Conservation (phyloP, 92 coral and sea anemone species). For the Umimayanthus chanpuru region DNA sequence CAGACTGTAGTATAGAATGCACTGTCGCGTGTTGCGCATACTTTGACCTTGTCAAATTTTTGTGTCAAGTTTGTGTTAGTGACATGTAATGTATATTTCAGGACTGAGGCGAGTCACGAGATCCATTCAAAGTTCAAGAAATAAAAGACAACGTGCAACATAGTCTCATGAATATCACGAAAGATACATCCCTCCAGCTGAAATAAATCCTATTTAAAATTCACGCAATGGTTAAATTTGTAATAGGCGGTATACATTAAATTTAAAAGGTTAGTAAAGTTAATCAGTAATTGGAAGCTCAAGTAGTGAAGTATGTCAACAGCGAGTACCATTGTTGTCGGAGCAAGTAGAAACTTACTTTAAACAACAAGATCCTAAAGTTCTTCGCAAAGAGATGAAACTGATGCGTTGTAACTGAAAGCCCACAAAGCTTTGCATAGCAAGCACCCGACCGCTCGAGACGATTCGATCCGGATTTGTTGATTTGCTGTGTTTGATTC, state of each 20-base stretch:
- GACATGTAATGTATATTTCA: too few species aligned
- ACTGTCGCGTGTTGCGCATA: too few species aligned
- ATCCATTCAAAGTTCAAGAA: background rate
- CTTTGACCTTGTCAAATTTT: too few species aligned
- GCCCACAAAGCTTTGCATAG: background rate
- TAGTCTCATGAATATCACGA: background rate
- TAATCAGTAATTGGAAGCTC: background rate
- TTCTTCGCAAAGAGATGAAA: constrained; percentile 7
- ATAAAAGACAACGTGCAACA: background rate
- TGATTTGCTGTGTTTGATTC: background rate
- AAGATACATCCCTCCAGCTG: background rate
- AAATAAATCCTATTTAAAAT: too few species aligned
- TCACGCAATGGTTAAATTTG: background rate
- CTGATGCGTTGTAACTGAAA: background rate
- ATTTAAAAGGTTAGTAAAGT: too few species aligned
- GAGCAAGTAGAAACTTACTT: background rate
- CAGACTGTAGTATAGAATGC: too few species aligned
- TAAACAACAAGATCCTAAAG: background rate
- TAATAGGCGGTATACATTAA: too few species aligned
- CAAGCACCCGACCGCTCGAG: too few species aligned
- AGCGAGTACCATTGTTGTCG: background rate
- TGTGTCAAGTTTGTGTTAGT: too few species aligned
- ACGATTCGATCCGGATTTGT: too few species aligned
- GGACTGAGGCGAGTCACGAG: background rate
- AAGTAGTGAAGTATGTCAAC: background rate